phyloP scores from a whole-genome alignment of 2,113 vertebrate genomes.

The Numida meleagris region DNA sequence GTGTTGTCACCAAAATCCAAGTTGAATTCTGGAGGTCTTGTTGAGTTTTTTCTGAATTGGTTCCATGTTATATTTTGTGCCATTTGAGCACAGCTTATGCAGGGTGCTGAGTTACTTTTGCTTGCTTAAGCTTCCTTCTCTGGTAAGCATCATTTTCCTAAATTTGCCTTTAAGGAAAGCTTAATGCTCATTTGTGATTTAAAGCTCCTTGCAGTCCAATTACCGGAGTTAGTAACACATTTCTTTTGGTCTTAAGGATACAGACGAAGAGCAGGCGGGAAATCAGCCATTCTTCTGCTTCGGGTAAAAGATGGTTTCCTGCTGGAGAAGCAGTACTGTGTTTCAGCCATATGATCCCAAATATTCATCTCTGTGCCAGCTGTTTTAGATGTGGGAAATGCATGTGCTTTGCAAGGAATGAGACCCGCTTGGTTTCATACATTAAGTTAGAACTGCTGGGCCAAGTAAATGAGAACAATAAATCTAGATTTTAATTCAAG shows the following conservation, averaged over 20 bases:
- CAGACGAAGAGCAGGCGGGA: background rate
- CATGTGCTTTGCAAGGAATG: constrained; percentile 49
- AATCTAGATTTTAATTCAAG: constrained; percentile 24
- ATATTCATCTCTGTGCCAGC: constrained; percentile 45
- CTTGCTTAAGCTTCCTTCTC: background rate
- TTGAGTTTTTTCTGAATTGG: background rate
- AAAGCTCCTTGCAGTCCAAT: background rate
- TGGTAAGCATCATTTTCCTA: background rate
- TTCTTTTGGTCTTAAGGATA: background rate
- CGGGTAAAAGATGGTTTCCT: constrained; percentile 58
- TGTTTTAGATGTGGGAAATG: constrained; percentile 63
- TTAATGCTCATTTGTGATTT: background rate
- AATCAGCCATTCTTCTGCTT: constrained; percentile 16
- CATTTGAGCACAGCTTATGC: background rate
- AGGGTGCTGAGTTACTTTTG: background rate
- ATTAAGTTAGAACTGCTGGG: constrained; percentile 1
- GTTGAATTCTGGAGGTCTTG: background rate
- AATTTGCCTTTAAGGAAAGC: background rate
- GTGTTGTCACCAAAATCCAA: background rate
- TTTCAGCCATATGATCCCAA: constrained; percentile 43
- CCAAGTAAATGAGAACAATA: constrained; percentile 33
- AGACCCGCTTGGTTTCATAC: constrained; percentile 35
- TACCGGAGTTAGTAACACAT: background rate
- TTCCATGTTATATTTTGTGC: background rate
- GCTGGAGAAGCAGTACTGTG: constrained; percentile 36